Evolutionary conservation across 2,113 vertebrate species (phyloP), one percentile per base, ranked within the genome.

Genomic region (Addax nasomaculatus): DNA sequence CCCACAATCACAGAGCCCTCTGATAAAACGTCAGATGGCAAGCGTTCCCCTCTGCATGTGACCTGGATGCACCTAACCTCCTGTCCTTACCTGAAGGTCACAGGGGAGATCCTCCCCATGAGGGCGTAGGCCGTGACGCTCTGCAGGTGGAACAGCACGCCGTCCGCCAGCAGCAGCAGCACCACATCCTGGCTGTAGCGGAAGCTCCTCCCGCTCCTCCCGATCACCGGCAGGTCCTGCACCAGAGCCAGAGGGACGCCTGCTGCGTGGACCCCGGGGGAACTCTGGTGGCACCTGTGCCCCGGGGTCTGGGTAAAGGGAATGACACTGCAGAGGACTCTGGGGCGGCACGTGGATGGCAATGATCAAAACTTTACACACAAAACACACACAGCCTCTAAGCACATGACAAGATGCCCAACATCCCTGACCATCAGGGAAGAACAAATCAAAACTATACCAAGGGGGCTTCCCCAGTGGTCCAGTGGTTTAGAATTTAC

Each of bases 31-130:
- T 19, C 2, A 27, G 43, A 3, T 2, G 36, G 29, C 25, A 14
- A 10, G 55, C 15, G 1, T 1, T 30, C 36, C n/a, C 17, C 47
- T 62, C 13, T 13, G 11, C 27, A 6, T 7, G 13, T 12, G 3
- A 17, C 29, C 11, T 0, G 0, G 33, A 79, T 13, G 17, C 30
- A 1, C 36, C 0, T 2, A 1, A 21, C 3, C 43, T 2, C 19
- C 5, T 1, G 3, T 43, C 39, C 83, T 90, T 98, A 99, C 99
- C 99, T 99, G 99, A 99, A 99, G 0, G 99, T 99, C 81, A 99
- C 99, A 0, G 99, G 99, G 12, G 99, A 99, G 62, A 99, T 99
- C 51, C 99, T 99, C 5, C 99, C 99, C 99, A 99, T 99, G 96
- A 99, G 96, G 1, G 99, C 99, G 0, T 99, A 99, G 4, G 99